phyloP scores from a whole-genome alignment of 2,888 invertebrate species.

The Dendrolimus pini region DNA sequence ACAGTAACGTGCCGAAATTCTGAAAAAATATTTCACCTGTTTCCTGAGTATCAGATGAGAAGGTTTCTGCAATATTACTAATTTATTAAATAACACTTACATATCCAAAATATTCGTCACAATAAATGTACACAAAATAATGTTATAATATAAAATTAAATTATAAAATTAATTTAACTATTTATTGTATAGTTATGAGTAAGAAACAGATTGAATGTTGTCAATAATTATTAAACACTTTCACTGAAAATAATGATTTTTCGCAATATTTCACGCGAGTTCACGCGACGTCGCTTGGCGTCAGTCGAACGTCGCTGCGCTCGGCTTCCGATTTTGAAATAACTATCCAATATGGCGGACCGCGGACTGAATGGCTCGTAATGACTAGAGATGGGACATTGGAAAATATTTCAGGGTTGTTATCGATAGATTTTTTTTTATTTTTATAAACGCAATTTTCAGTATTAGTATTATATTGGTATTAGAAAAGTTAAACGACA shows the following conservation, averaged over 20 bases:
- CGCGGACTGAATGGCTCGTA: conserved; percentile 32
- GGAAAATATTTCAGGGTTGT: conserved; percentile 16
- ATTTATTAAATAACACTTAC: no score
- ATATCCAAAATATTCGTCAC: no score
- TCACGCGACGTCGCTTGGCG: conserved; percentile 29
- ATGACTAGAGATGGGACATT: conserved; percentile 35
- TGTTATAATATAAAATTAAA: no score
- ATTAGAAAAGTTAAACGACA: not conserved
- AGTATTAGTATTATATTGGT: not conserved
- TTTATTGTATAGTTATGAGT: no score
- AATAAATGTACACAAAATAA: no score
- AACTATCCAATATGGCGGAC: conserved; percentile 61
- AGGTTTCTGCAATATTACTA: no score
- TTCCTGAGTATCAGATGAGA: no score
- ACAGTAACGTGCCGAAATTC: no score
- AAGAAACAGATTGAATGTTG: no score
- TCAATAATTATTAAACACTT: no score
- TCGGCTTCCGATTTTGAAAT: conserved; percentile 64
- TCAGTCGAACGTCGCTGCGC: conserved; percentile 47
- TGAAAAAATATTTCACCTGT: no score
- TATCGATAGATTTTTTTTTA: conserved; percentile 22
- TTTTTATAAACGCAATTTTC: conserved; percentile 3
- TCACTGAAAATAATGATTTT: not conserved
- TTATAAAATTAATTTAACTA: no score
- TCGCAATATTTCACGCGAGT: conserved; percentile 20